Evolutionary conservation across 2,797 vertebrate genomes (phyloP).

Genomic region (Melanotaenia maccullochi): DNA sequence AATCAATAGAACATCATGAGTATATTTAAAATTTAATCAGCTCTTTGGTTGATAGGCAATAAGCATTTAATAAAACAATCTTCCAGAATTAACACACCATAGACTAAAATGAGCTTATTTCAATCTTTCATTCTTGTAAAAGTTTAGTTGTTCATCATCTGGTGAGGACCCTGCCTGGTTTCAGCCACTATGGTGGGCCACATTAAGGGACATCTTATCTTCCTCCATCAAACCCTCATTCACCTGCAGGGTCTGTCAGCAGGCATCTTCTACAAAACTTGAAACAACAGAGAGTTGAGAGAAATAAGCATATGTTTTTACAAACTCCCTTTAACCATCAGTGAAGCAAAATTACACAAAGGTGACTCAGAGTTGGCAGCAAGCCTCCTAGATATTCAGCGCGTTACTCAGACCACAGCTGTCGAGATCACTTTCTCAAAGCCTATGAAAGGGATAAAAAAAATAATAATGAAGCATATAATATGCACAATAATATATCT

Average conservation of each 20-base stretch:
- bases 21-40: no score
- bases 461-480: neutral
- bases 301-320: conserved; percentile 35
- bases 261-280: conserved; percentile 9
- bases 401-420: conserved; percentile 55
- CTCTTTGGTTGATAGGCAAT: no score
- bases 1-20: no score
- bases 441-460: neutral
- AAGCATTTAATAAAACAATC: no score
- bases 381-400: conserved; percentile 5
- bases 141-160: neutral
- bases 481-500: neutral
- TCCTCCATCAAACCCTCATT: conserved; percentile 17
- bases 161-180: neutral
- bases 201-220: conserved; percentile 26
- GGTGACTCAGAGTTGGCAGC: conserved; percentile 41
- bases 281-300: conserved; percentile 51
- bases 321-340: conserved; percentile 39
- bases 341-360: conserved; percentile 14
- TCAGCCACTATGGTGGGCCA: conserved; percentile 18
- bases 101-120: neutral
- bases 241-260: conserved; percentile 26
- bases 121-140: neutral
- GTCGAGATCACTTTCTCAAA: conserved; percentile 26
- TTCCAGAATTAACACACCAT: no score